Conservation (phyloP, 2,113 vertebrate species). For the Ploceus nigricollis region DNA sequence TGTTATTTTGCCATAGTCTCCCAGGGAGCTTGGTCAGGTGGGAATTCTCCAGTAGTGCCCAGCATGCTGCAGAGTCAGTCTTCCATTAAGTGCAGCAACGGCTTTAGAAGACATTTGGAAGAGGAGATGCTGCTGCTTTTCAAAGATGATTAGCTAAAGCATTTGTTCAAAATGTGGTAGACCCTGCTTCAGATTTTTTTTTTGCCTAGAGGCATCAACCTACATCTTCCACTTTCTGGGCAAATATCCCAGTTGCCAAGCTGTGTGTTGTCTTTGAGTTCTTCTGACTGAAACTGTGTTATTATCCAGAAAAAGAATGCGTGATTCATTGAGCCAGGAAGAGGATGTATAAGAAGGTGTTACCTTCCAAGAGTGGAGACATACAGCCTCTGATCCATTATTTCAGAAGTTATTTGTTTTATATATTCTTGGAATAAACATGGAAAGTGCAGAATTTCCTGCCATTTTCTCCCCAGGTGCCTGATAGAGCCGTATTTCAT, state of each 20-base stretch:
- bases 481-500: background rate
- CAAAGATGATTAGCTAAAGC: background rate
- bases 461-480: background rate
- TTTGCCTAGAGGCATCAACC: constrained; percentile 34
- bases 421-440: background rate
- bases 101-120: constrained; percentile 1
- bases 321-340: background rate
- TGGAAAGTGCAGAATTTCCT: background rate
- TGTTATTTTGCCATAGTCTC: background rate
- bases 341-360: background rate
- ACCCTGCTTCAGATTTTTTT: constrained; percentile 6
- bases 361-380: background rate
- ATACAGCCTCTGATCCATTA: background rate
- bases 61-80: background rate
- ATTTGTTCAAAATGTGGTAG: constrained; percentile 34
- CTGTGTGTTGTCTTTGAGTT: constrained; percentile 16
- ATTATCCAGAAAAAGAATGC: background rate
- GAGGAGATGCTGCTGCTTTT: background rate
- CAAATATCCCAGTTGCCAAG: background rate
- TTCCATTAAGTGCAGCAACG: background rate
- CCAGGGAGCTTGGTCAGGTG: background rate
- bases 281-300: constrained; percentile 6
- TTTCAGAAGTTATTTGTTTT: background rate
- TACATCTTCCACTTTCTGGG: background rate
- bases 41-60: background rate